Evolutionary conservation across 2,888 invertebrate genomes (phyloP), one percentile per base, ranked within the genome.

Genomic region (Drosophila meridiana): DNA sequence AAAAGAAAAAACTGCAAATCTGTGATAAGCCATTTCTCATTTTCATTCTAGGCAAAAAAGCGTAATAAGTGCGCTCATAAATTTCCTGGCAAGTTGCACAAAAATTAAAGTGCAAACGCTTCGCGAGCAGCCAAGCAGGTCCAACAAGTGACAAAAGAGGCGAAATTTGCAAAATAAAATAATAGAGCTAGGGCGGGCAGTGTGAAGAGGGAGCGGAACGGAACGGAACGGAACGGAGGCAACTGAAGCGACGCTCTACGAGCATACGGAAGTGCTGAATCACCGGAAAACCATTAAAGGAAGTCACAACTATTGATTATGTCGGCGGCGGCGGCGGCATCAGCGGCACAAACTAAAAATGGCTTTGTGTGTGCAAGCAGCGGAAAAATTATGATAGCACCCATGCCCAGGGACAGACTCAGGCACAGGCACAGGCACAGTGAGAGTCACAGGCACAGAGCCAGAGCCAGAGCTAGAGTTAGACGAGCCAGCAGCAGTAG

Each of bases 221-320:
- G 20, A 20, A 20, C 20, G 20, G 20, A 20, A 20, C 20, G 20
- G 20, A 20, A 20, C 60, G 48, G 40, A 48, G 36, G 36, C 53
- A 26, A 9, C 52, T 13, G 43, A 55, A 43, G 20, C 45, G 56
- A 20, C 47, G 58, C 64, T 50, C 76, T 48, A 56, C 47, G 56
- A 64, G 68, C 73, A 71, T 64, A 60, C 82, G 83, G 80, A 82
- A 80, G 85, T 89, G 83, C 87, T 89, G 87, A 90, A 89, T 90
- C 89, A 89, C 90, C 89, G 89, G 89, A 89, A 90, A 89, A 83
- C 89, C 89, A 90, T 90, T 89, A 90, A 89, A 87, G 89, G 85
- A 90, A 89, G 90, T 87, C 89, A 87, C 89, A 89, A 89, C 90
- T 89, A 89, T 90, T 89, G 89, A 89, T 89, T 90, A 89, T 89